Evolutionary conservation across 2,888 invertebrate genomes (phyloP), one percentile per base, ranked within the genome.

Genomic region (Lithodes maja): DNA sequence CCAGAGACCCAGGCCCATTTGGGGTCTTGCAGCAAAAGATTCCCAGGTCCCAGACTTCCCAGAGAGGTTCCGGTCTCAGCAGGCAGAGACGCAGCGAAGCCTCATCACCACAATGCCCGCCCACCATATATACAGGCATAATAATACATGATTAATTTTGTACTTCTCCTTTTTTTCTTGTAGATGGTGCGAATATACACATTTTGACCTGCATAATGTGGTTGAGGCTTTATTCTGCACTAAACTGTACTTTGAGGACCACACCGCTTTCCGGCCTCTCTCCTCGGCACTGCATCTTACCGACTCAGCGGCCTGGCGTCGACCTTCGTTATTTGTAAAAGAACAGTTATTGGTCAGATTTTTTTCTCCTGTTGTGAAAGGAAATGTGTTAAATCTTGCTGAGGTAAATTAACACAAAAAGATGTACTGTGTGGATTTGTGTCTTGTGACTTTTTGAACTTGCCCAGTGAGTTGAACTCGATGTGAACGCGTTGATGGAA

Each of bases 191-290:
- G 61, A 77, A 83, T 71, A 83, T 83, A 78, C 84, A 88, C 83
- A 83, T 75, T 84, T 84, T 84, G 88, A 88, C 84, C 88, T 88
- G 88, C 84, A 84, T 88, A 83, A 61, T 88, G 84, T 88, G 88
- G 88, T 88, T 88, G 83, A 88, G 79, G 88, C 88, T 88, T 87
- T 88, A 77, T 88, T 78, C 78, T 88, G 88, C 88, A 88, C 84
- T 88, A 53, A 78, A 79, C 77, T 80, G 80, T 88, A 74, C 77
- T 80, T 52, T 61, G 88, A 88, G 88, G 75, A 84, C 79, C 74
- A 79, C 78, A 53, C 52, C 17, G 33, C 50, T 81, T 17, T 79
- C 55, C 71, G 55, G 83, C 75, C 69, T 68, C 84, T 79, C 68
- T 75, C 87, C 80, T 84, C 81, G 71, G 88, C 84, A 82, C 78